Evolutionary conservation across 2,888 invertebrate species (phyloP), one percentile per base, ranked within the genome.

Genomic region (Caenorhabditis sinica): DNA sequence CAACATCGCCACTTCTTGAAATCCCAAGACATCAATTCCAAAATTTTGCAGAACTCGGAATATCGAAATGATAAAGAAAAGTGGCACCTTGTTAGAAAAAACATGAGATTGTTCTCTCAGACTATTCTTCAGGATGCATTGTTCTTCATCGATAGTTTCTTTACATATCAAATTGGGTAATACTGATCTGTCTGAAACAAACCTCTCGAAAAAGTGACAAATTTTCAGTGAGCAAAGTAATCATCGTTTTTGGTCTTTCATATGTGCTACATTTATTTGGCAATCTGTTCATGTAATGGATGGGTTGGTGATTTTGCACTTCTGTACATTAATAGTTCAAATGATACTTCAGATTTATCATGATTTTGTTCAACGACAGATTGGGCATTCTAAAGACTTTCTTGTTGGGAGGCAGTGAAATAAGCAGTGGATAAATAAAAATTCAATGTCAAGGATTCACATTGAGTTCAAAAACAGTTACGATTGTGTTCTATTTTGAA

Each of bases 351-450:
- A 77, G 76, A 20, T 51, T 77, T 15, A 49, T 77, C 36, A 77
- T 77, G 76, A 58, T 77, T 0, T 6, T 77, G 49, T 77, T 77
- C 69, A 68, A 77, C 43, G 76, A 77, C 43, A n/a, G 76, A n/a
- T n/a, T 77, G 25, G 25, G n/a, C 6, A 3, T 60, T 30, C n/a
- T 77, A n/a, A 58, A 28, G 20, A 68, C 8, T 17, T 45, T 65
- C 43, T 17, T 65, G 15, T 65, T 65, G 28, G 65, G 65, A 6
- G 17, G 43, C 0, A 49, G 65, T 23, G 65, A 43, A 30, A 28
- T 49, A 0, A 65, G 65, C 40, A 40, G 65, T 33, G 33, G 60
- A n/a, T 60, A 33, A 56, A 9, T 25, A 9, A 25, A 51, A 2
- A 25, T 28, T n/a, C 51, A 20, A 4, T 20, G 2, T 51, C 9